Evolutionary conservation across 1,140 invertebrate genomes (phyloP).

Genomic region (Tenebrio molitor): DNA sequence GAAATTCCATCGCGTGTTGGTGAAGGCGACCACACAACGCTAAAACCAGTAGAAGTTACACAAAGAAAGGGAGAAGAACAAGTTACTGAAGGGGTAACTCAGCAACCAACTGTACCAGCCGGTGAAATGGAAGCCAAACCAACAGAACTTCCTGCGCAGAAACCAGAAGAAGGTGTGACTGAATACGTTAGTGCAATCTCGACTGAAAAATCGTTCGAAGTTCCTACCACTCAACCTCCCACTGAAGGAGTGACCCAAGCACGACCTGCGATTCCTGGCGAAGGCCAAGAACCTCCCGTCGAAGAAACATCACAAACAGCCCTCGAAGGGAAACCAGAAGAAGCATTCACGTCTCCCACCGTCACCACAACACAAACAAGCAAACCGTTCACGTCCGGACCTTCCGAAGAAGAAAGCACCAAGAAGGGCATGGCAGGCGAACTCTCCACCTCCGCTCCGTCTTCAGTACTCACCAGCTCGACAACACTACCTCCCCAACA

Average conservation of each 20-base stretch:
- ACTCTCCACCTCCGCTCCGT: conserved; percentile 57
- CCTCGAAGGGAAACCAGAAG: conserved; percentile 6
- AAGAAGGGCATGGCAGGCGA: conserved; percentile 55
- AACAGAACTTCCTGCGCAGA: not conserved
- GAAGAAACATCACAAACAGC: not conserved
- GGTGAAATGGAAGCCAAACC: conserved; percentile 14
- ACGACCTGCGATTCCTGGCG: conserved; percentile 21
- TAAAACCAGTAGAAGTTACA: not conserved
- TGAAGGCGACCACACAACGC: not conserved
- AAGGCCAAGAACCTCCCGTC: conserved; percentile 7
- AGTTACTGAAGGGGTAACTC: conserved; percentile 40
- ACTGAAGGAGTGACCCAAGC: conserved; percentile 38
- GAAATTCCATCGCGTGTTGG: conserved; percentile 21
- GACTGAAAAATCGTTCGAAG: conserved; percentile 38
- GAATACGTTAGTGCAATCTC: conserved; percentile 44
- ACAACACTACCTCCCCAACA: conserved; percentile 46
- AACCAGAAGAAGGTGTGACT: conserved; percentile 33
- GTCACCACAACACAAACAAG: conserved; percentile 42
- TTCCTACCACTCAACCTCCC: conserved; percentile 45
- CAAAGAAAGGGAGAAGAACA: conserved; percentile 49
- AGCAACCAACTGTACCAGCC: conserved; percentile 4
- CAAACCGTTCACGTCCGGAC: conserved; percentile 22
- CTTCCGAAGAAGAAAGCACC: conserved; percentile 47
- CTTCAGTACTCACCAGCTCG: conserved; percentile 54
- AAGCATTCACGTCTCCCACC: conserved; percentile 19